Base-by-base conservation (phyloP, 2,888 invertebrate species). In the Ormyrus nitidulus region DNA sequence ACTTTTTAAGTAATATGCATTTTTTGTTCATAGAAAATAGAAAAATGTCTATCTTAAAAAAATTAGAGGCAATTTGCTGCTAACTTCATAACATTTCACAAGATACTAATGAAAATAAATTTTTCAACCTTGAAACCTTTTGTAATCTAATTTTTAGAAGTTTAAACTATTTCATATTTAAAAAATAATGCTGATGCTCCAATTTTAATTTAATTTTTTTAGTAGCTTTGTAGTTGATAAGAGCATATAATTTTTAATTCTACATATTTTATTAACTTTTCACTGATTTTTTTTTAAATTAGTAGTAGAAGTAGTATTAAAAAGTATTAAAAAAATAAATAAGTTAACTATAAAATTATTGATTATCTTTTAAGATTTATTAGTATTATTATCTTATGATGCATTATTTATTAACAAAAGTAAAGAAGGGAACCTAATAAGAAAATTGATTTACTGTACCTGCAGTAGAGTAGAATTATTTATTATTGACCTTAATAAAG, bases 41-140 rank as follows among this genome's bases (percentile, higher is more conserved):
- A 56, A 56, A 6, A n/a, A 11, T 56, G 1, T 64, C 7, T 46
- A 62, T 48, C 34, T 34, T 3, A 34, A 34, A 11, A 46, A 62
- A 46, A 46, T 62, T 62, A n/a, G 6, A 10, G 48, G 62, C 11
- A n/a, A 53, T 51, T 34, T 68, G 54, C 7, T 5, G 11, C 54
- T 68, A 54, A 54, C 54, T 68, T 54, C 44, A 62, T 46, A 61
- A 19, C 19, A 61, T 10, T 61, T 19, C 8, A 61, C n/a, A n/a
- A 56, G n/a, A 56, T 53, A 53, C 11, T 56, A n/a, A 56, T 56
- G 0, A 56, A 56, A 56, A 10, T 53, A 10, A 2, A 10, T 53
- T 53, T 10, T 53, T 53, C 53, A 53, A 10, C 11, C 9, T 10
- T 10, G 11, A 53, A 53, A 53, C 5, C 1, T 44, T 62, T 44